These are phyloP conservation scores for Rhodophaea formosa DNA, from an alignment of 2,888 invertebrate species.

Conservation along the genomic window DNA sequence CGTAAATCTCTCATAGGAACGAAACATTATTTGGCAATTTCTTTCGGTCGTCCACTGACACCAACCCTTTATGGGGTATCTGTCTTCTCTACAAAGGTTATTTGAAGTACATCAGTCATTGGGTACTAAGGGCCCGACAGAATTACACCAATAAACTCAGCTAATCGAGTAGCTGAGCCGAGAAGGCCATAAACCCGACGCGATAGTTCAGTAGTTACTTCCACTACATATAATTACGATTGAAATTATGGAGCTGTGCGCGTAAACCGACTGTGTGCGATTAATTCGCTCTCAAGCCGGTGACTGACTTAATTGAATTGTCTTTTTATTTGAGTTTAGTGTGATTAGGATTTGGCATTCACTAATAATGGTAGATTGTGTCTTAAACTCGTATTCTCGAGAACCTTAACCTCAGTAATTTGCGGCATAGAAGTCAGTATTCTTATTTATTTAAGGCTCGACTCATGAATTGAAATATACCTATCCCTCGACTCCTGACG, in stretches of 20 bases:
- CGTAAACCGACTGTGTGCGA: slow-evolving; percentile 15
- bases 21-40: too few relatives aligned
- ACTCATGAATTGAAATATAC: too few relatives aligned
- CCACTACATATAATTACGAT: slow-evolving; percentile 80
- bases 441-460: too few relatives aligned
- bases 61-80: too few relatives aligned
- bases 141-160: slow-evolving; percentile 12
- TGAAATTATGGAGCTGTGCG: slow-evolving; percentile 58
- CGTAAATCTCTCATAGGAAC: too few relatives aligned
- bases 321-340: neutral
- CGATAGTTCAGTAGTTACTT: slow-evolving; percentile 66
- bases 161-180: slow-evolving; percentile 10
- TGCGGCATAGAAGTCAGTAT: too few relatives aligned
- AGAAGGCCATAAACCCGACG: slow-evolving; percentile 41
- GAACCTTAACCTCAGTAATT: too few relatives aligned
- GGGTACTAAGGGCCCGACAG: neutral
- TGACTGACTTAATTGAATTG: slow-evolving; percentile 6
- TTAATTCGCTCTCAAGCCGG: slow-evolving; percentile 7
- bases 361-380: neutral
- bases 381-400: too few relatives aligned
- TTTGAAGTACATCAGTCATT: neutral
- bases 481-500: too few relatives aligned
- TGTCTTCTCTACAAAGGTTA: too few relatives aligned
- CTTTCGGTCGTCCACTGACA: too few relatives aligned
- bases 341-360: neutral